Percentiles rank a stretch among this genome's conserved stretches.
These are phyloP conservation scores for Elysia chlorotica DNA, from an alignment of 1,140 invertebrate species.

Conservation along the genomic window DNA sequence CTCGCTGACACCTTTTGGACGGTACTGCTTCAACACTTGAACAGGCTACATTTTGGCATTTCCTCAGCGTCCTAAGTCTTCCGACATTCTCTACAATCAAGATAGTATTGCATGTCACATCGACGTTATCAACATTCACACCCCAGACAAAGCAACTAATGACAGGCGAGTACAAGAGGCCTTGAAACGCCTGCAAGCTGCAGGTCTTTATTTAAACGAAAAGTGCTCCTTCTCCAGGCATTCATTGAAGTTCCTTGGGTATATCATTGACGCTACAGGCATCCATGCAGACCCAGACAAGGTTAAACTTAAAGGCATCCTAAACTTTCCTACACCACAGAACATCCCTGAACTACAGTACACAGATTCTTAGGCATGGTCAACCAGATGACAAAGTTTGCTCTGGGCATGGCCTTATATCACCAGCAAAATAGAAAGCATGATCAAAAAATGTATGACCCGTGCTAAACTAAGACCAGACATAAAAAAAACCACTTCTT, in stretches of 20 bases:
- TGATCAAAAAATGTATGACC: no score
- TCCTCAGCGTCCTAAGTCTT: conserved; percentile 27
- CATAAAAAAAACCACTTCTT: no score
- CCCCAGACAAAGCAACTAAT: conserved; percentile 25
- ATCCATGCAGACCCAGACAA: not conserved
- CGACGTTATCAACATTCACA: conserved; percentile 33
- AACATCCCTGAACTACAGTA: conserved; percentile 22
- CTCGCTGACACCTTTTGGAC: conserved; percentile 65
- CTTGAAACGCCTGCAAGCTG: not conserved
- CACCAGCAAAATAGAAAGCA: no score
- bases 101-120: conserved; percentile 17
- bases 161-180: conserved; percentile 11
- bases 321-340: conserved; percentile 17
- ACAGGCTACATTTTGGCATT: conserved; percentile 31
- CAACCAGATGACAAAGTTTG: not conserved
- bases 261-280: not conserved
- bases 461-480: no score
- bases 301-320: conserved; percentile 15
- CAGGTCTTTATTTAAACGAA: conserved; percentile 4
- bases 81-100: conserved; percentile 20
- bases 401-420: conserved; percentile 16
- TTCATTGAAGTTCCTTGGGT: not conserved
- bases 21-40: conserved; percentile 23
- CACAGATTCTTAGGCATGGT: conserved; percentile 28
- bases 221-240: not conserved